These are phyloP conservation scores for Nowickia ferox DNA, from an alignment of 2,888 invertebrate species.

Conservation along the genomic window DNA sequence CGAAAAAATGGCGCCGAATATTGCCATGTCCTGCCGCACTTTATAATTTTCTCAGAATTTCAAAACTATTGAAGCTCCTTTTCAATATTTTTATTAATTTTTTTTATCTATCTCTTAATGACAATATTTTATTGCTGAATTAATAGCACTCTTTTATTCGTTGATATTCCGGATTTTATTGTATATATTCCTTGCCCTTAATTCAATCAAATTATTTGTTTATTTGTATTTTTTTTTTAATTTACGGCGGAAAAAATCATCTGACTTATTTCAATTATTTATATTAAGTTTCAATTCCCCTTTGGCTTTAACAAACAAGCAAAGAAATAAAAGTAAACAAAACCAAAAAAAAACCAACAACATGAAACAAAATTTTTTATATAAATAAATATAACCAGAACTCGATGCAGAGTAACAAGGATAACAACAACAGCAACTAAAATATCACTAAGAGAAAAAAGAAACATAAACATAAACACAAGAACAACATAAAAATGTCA, in stretches of 20 bases:
- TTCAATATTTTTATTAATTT: background rate
- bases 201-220: constrained; percentile 31
- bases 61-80: background rate
- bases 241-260: constrained; percentile 47
- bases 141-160: background rate
- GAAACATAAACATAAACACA: constrained; percentile 5
- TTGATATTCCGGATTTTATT: background rate
- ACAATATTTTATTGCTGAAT: constrained; percentile 8
- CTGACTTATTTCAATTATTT: constrained; percentile 71
- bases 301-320: constrained; percentile 37
- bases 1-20: too few species aligned
- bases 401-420: constrained; percentile 13
- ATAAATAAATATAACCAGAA: constrained; percentile 53
- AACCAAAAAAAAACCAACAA: background rate
- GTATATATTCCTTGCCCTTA: constrained; percentile 33
- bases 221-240: constrained; percentile 33
- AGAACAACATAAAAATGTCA: constrained; percentile 69
- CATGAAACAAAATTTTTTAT: constrained; percentile 42
- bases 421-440: constrained; percentile 16
- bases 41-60: too few species aligned
- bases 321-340: constrained; percentile 2
- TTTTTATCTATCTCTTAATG: background rate
- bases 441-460: constrained; percentile 23
- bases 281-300: constrained; percentile 68
- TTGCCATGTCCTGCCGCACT: too few species aligned